Conservation (phyloP, 2,888 invertebrate genomes). For the Platypus cylindrus region DNA sequence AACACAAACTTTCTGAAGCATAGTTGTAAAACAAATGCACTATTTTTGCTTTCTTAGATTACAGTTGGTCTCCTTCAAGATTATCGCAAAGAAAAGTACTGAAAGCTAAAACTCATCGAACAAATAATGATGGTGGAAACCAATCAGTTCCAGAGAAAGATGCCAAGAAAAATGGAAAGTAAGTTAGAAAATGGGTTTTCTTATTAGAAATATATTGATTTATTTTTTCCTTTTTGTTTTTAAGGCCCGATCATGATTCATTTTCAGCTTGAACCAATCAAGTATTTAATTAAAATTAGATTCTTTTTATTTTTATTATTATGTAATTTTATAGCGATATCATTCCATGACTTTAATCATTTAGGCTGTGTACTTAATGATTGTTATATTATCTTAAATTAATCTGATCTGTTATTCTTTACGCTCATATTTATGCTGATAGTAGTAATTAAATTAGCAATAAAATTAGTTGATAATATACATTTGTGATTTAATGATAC, state of each 20-base stretch:
- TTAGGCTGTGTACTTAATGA: slow-evolving; percentile 14
- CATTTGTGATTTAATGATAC: too few relatives aligned
- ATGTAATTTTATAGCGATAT: neutral
- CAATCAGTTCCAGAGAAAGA: slow-evolving; percentile 30
- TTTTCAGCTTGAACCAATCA: slow-evolving; percentile 8
- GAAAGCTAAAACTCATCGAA: slow-evolving; percentile 20
- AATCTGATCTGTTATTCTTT: too few relatives aligned
- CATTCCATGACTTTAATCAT: slow-evolving; percentile 2
- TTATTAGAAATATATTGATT: neutral
- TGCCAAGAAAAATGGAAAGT: slow-evolving; percentile 15
- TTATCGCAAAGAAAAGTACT: slow-evolving; percentile 25
- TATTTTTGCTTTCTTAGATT: slow-evolving; percentile 22
- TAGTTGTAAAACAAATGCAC: too few relatives aligned
- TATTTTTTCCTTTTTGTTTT: slow-evolving; percentile 8
- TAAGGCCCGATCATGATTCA: slow-evolving; percentile 12
- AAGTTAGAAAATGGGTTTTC: too few relatives aligned
- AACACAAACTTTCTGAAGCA: too few relatives aligned
- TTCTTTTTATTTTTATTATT: slow-evolving; percentile 4
- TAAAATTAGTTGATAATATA: too few relatives aligned
- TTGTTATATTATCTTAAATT: slow-evolving; percentile 4
- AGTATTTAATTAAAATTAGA: neutral
- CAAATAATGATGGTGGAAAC: slow-evolving; percentile 18
- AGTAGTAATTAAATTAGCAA: neutral
- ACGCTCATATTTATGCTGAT: neutral
- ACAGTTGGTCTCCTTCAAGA: slow-evolving; percentile 34